These are phyloP conservation scores for Mya arenaria DNA, from an alignment of 1,140 invertebrate genomes.

Conservation along the genomic window DNA sequence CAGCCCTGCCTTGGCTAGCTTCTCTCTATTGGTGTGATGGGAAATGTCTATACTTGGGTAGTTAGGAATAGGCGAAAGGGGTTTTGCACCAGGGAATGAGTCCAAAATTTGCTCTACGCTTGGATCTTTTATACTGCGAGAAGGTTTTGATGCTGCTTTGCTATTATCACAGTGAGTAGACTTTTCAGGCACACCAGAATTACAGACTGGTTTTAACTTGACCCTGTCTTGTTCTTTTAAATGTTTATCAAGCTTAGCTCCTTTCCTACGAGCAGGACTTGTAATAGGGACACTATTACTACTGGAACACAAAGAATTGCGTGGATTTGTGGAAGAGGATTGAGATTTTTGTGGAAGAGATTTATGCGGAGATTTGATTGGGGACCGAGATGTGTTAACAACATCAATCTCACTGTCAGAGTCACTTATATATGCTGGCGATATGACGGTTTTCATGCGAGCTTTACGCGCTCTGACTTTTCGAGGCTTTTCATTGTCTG, in stretches of 20 bases:
- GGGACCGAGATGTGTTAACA: not conserved
- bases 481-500: not conserved
- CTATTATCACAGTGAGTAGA: constrained; percentile 45
- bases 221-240: constrained; percentile 32
- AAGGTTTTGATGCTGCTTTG: constrained; percentile 9
- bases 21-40: not conserved
- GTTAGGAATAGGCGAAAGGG: constrained; percentile 33
- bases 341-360: constrained; percentile 21
- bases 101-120: constrained; percentile 30
- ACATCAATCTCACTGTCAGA: constrained; percentile 33
- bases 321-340: not conserved
- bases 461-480: not conserved
- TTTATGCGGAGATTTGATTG: not conserved
- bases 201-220: constrained; percentile 29
- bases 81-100: constrained; percentile 22
- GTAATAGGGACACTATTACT: constrained; percentile 15
- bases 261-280: constrained; percentile 21
- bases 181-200: constrained; percentile 29
- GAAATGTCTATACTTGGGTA: constrained; percentile 9
- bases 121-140: constrained; percentile 11
- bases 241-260: constrained; percentile 31
- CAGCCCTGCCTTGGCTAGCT: constrained; percentile 11
- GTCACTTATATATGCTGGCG: constrained; percentile 8
- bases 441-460: not conserved
- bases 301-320: constrained; percentile 12